Percentiles rank a stretch among this genome's conserved stretches.
These are phyloP conservation scores for Rhagonycha lutea DNA, from an alignment of 2,888 invertebrate genomes.

Conservation along the genomic window DNA sequence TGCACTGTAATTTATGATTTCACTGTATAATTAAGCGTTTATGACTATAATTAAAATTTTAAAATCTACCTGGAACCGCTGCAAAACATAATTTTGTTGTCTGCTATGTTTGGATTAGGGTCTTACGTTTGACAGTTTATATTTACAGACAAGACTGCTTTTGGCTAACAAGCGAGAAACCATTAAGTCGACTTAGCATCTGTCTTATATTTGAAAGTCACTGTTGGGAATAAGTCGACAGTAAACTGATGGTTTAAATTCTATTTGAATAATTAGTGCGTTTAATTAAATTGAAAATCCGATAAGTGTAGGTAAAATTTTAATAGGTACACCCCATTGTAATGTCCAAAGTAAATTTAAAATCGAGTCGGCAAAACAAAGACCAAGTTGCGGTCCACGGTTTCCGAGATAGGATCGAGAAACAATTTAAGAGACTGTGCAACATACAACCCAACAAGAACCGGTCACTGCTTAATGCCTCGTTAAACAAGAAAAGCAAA, in stretches of 20 bases:
- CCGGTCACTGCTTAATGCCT: constrained; percentile 43
- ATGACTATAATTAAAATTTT: constrained; percentile 19
- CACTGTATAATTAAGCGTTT: constrained; percentile 17
- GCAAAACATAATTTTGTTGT: constrained; percentile 26
- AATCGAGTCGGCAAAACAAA: neutral
- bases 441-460: constrained; percentile 41
- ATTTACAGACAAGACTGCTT: constrained; percentile 27
- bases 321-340: neutral
- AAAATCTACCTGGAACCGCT: constrained; percentile 28
- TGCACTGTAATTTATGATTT: constrained; percentile 9
- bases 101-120: constrained; percentile 34
- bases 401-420: constrained; percentile 42
- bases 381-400: constrained; percentile 31
- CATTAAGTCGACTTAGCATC: constrained; percentile 25
- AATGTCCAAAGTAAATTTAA: neutral
- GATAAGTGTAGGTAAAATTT: neutral
- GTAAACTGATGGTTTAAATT: constrained; percentile 20
- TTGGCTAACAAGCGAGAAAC: constrained; percentile 33
- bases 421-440: constrained; percentile 37
- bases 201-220: constrained; percentile 25
- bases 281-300: neutral
- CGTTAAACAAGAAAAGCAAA: constrained; percentile 41
- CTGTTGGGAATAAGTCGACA: constrained; percentile 21
- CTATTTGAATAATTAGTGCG: constrained; percentile 3
- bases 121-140: constrained; percentile 35